Conservation (phyloP, 2,113 vertebrate species). For the Sylvietta virens region DNA sequence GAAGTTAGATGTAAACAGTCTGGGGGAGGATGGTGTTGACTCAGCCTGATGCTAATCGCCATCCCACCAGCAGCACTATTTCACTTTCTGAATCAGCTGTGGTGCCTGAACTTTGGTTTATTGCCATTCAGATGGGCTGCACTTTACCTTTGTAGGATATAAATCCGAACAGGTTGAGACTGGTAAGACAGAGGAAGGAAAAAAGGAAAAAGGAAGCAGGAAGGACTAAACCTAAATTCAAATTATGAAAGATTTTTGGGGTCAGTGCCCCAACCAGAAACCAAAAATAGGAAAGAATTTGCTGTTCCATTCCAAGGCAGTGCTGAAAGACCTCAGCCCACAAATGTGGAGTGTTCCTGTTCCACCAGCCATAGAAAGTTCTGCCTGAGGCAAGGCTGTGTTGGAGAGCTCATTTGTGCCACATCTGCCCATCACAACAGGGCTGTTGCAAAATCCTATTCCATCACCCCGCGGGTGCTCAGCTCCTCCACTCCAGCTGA, state of each 20-base stretch:
- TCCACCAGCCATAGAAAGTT: neutral
- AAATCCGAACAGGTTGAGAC: constrained; percentile 3
- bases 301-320: neutral
- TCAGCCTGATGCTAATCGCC: neutral
- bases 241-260: neutral
- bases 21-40: neutral
- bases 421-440: neutral
- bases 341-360: neutral
- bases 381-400: neutral
- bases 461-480: neutral
- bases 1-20: neutral
- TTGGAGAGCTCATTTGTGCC: neutral
- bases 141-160: constrained; percentile 28
- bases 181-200: neutral
- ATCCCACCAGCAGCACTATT: neutral
- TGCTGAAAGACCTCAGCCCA: neutral
- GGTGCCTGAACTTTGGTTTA: constrained; percentile 54
- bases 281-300: neutral
- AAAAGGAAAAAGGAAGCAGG: neutral
- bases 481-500: neutral
- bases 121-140: neutral
- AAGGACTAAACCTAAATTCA: neutral
- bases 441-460: neutral
- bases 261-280: neutral
- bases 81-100: neutral